A percentile compares a stretch with the other conserved stretches of the same genome.
These are phyloP conservation scores for Pyrgus malvae DNA, from an alignment of 2,888 invertebrate species.

Conservation along the genomic window DNA sequence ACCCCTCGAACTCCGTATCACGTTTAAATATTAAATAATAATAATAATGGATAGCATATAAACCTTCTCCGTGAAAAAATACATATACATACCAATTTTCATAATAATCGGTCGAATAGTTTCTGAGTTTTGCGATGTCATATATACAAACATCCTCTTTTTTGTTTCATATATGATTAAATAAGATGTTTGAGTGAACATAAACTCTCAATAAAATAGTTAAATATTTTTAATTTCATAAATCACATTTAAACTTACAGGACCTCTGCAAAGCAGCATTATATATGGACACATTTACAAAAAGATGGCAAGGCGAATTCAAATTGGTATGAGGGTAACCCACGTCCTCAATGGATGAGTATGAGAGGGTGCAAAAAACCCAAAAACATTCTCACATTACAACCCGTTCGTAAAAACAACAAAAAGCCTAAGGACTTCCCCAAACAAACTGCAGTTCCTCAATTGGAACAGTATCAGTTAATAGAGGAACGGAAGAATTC, in stretches of 20 bases:
- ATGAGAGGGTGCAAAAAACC: slow-evolving; percentile 42
- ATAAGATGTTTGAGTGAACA: too few relatives aligned
- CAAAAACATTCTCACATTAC: slow-evolving; percentile 38
- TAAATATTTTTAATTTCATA: background rate
- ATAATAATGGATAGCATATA: too few relatives aligned
- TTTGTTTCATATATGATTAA: too few relatives aligned
- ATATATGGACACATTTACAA: slow-evolving; percentile 56
- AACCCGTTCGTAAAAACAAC: slow-evolving; percentile 42
- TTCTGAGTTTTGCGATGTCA: too few relatives aligned
- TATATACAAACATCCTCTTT: too few relatives aligned
- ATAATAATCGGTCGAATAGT: too few relatives aligned
- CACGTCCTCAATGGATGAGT: slow-evolving; percentile 52
- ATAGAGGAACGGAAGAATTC: slow-evolving; percentile 53
- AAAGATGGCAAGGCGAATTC: slow-evolving; percentile 46
- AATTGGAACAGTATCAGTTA: slow-evolving; percentile 62
- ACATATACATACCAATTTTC: too few relatives aligned
- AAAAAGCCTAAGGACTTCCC: slow-evolving; percentile 58
- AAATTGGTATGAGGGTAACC: slow-evolving; percentile 46
- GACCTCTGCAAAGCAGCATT: slow-evolving; percentile 66
- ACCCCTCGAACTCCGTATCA: too few relatives aligned
- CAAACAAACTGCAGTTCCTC: slow-evolving; percentile 53
- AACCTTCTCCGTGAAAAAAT: too few relatives aligned
- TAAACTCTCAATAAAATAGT: too few relatives aligned
- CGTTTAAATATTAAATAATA: too few relatives aligned
- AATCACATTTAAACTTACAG: slow-evolving; percentile 39